Conservation (phyloP, 1,140 invertebrate species). For the Phocides pigmalion region DNA sequence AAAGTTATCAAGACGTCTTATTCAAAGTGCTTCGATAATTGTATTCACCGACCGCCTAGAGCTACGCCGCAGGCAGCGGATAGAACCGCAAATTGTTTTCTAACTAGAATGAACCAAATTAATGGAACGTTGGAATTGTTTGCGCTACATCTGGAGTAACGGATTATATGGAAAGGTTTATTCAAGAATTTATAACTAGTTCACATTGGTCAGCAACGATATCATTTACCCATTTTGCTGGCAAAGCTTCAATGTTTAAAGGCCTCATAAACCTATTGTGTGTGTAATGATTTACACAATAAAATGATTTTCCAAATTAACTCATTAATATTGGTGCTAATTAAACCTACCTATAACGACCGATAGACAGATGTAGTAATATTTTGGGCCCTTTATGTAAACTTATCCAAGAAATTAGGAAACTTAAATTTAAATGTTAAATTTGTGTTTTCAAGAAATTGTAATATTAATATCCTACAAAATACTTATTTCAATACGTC, state of each 20-base stretch:
- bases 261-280: background rate
- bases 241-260: background rate
- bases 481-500: no score
- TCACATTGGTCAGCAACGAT: background rate
- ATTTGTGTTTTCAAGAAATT: no score
- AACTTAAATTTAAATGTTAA: no score
- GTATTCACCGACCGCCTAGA: conserved; percentile 49
- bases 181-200: conserved; percentile 1
- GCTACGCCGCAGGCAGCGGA: conserved; percentile 44
- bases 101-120: conserved; percentile 29
- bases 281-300: conserved; percentile 3
- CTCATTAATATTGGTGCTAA: background rate
- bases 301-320: background rate
- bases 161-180: background rate
- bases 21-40: conserved; percentile 60
- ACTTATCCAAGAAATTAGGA: no score
- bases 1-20: conserved; percentile 26
- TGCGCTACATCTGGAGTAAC: conserved; percentile 6
- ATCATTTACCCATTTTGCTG: background rate
- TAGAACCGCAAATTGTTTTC: conserved; percentile 35
- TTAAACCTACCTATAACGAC: no score
- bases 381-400: no score
- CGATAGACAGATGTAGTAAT: no score
- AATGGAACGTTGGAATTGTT: conserved; percentile 23
- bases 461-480: no score